phyloP scores from a whole-genome alignment of 1,140 invertebrate genomes.

The Panagrolaimus sp. region DNA sequence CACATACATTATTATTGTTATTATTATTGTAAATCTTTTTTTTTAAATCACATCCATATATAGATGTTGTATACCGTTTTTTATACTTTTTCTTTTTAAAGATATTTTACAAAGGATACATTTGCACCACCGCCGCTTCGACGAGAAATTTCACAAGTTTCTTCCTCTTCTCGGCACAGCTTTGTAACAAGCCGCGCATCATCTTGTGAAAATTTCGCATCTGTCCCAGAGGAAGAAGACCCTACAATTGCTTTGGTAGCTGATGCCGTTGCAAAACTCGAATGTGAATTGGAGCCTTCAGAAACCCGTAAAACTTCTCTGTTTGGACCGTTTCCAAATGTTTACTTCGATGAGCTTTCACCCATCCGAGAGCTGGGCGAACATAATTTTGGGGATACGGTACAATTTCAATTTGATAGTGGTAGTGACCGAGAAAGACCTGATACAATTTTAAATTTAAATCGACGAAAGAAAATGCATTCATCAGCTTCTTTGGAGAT shows the following conservation, averaged over 20 bases:
- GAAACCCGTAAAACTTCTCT: neutral
- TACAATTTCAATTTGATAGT: slow-evolving; percentile 2
- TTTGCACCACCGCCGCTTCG: neutral
- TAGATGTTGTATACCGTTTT: neutral
- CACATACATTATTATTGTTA: slow-evolving; percentile 6
- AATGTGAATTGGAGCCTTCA: no score
- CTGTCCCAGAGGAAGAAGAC: neutral
- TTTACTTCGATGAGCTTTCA: slow-evolving; percentile 25
- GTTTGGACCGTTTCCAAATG: slow-evolving; percentile 11
- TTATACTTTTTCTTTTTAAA: slow-evolving; percentile 2
- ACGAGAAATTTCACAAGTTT: neutral
- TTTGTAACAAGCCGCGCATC: neutral
- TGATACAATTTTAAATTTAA: neutral
- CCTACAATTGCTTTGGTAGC: neutral
- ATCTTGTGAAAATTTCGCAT: neutral
- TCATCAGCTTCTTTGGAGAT: no score
- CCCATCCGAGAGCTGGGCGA: slow-evolving; percentile 29
- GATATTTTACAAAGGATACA: neutral
- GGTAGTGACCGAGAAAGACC: neutral
- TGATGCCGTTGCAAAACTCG: slow-evolving; percentile 5
- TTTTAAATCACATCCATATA: neutral
- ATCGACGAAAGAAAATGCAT: no score
- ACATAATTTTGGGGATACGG: neutral
- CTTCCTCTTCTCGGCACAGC: neutral
- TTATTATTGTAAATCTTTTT: neutral